Evolutionary conservation across 2,888 invertebrate species (phyloP), one percentile per base, ranked within the genome.

Genomic region (Hyposoter didymator): DNA sequence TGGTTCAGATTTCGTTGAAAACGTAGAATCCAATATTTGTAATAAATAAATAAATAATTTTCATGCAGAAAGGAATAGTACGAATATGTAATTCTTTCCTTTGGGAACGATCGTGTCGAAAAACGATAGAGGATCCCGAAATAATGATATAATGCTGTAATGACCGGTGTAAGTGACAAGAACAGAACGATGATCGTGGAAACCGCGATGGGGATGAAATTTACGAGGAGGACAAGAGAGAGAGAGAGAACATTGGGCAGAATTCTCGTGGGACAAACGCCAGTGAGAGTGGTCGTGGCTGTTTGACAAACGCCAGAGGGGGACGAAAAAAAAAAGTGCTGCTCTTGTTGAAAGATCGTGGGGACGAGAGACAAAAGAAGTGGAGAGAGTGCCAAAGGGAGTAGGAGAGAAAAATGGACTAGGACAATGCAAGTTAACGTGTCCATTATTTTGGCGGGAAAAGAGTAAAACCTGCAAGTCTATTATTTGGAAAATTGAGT

Each of bases 121-220:
- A 62, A 32, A 39, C 14, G 17, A 52, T 39, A 83, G 52, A 47
- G 55, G 55, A 47, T 74, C 8, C 10, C 45, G 45, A 49, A 32
- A 74, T 80, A 55, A 74, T 66, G 67, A 55, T 39, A 70, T 69
- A 81, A 49, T 45, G 67, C 76, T 43, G 73, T 76, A 69, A 80
- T 84, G 88, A 85, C 87, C 86, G 47, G 35, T 82, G 78, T 45
- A 82, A 87, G 78, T 78, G 87, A 82, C 83, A 78, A 69, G 73
- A 75, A 45, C 75, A 80, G 82, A 78, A 79, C 47, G 86, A 74
- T 67, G 52, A 80, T 80, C 22, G 70, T 35, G 62, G 70, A 84
- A 73, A 73, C 62, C 17, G 47, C 14, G 49, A 64, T 22, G 47
- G 69, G 55, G 62, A 49, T 52, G 22, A 73, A 82, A 82, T 85